Conservation (phyloP, 1,140 invertebrate species). For the Drosophila punjabiensis region DNA sequence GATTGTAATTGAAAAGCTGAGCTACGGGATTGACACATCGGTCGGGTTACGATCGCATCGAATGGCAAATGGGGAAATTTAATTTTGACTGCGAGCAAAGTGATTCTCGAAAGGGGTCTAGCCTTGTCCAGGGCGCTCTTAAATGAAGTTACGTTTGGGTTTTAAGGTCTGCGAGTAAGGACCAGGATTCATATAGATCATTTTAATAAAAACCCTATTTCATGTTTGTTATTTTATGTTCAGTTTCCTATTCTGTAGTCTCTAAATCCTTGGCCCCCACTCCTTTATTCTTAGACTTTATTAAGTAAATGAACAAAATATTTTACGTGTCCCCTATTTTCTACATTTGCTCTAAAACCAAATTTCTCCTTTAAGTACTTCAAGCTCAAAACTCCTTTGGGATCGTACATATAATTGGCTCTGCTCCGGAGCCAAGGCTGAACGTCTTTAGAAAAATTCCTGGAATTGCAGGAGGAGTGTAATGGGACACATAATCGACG, state of each 20-base stretch:
- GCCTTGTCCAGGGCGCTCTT: neutral
- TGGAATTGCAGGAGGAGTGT: slow-evolving; percentile 44
- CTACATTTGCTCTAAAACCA: neutral
- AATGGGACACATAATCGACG: slow-evolving; percentile 63
- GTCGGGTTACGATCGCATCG: slow-evolving; percentile 23
- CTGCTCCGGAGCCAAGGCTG: slow-evolving; percentile 15
- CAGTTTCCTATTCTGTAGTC: neutral
- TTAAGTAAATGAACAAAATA: neutral
- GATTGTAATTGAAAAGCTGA: slow-evolving; percentile 73
- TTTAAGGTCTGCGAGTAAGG: neutral
- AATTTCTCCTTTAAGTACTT: slow-evolving; percentile 17
- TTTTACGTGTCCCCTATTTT: neutral
- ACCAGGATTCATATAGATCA: neutral
- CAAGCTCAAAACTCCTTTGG: neutral
- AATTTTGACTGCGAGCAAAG: slow-evolving; percentile 14
- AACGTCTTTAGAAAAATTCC: slow-evolving; percentile 60
- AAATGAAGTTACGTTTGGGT: neutral
- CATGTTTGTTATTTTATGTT: neutral
- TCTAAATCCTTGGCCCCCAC: neutral
- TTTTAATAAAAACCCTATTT: neutral
- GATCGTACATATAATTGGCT: slow-evolving; percentile 40
- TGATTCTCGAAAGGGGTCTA: neutral
- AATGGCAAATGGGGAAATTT: slow-evolving; percentile 20
- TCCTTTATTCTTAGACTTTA: neutral
- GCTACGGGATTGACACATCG: slow-evolving; percentile 47